Conservation (phyloP, 2,888 invertebrate species). For the Pachydiplax longipennis region DNA sequence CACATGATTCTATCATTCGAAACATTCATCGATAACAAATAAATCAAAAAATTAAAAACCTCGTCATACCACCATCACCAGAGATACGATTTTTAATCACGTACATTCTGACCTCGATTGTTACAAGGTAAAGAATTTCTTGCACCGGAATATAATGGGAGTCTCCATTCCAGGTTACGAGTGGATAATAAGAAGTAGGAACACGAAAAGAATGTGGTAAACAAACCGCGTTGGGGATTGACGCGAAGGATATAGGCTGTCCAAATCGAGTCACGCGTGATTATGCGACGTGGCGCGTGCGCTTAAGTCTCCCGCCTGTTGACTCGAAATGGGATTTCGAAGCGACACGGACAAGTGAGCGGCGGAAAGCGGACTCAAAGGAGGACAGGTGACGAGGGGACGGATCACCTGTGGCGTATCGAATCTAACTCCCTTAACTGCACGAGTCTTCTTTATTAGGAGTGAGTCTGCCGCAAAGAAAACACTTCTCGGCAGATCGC, state of each 20-base stretch:
- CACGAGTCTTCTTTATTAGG: background rate
- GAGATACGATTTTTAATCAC: too few relatives aligned
- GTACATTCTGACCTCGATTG: too few relatives aligned
- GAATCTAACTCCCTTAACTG: background rate
- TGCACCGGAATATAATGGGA: background rate
- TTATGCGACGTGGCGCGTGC: background rate
- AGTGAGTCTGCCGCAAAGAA: too few relatives aligned
- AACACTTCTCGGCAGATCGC: too few relatives aligned
- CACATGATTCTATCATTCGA: too few relatives aligned
- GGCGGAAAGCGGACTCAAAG: background rate
- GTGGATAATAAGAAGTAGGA: background rate
- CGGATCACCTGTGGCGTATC: background rate
- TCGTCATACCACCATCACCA: too few relatives aligned
- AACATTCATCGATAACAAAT: too few relatives aligned
- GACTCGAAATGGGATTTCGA: background rate
- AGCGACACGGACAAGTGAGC: background rate
- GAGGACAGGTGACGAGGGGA: background rate
- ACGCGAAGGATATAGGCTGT: background rate
- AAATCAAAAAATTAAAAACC: too few relatives aligned
- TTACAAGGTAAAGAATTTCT: background rate
- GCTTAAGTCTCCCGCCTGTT: background rate
- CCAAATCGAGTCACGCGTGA: background rate
- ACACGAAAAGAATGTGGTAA: background rate
- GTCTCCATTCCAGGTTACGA: background rate
- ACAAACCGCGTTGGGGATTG: background rate